Base-by-base conservation (phyloP, 37 sponge, comb jelly and placozoan species). In the Tethya wilhelma region DNA sequence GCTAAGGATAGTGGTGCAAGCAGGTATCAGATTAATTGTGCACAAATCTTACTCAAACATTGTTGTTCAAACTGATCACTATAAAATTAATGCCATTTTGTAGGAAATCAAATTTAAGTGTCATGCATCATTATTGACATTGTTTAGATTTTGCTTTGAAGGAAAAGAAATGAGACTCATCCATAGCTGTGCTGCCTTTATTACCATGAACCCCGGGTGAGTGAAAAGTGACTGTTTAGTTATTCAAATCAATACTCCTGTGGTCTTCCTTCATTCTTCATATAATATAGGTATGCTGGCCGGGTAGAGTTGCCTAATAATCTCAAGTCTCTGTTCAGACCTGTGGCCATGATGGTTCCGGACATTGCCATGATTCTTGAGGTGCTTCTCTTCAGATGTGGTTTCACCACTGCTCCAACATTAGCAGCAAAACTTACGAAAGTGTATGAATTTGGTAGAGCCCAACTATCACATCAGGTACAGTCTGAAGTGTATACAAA, bases 171-270 rank as follows among this genome's bases (percentile, higher is more conserved):
- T 90, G 30, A 69, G 73, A 44, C 69, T 94, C 36, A 43, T 64
- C 25, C 69, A 68, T 64, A 69, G 67, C 34, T 94, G 84, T 72
- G 90, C 83, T 20, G 73, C 76, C 67, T 94, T 90, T 73, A 82
- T 94, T 38, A 94, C 94, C 30, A 94, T 87, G 88, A 94, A 94
- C 69, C 88, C 87, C n/a, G 89, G 93, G 84, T 91, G 75, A 38
- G 83, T 17, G 42, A 60, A 60, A 25, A 26, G 26, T 7, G n/a
- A n/a, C n/a, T n/a, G n/a, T n/a, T n/a, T n/a, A n/a, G n/a, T n/a
- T n/a, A n/a, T n/a, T n/a, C n/a, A n/a, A n/a, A n/a, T n/a, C n/a
- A n/a, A n/a, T n/a, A n/a, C n/a, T n/a, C n/a, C n/a, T n/a, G n/a
- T n/a, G n/a, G n/a, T n/a, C n/a, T n/a, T n/a, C n/a, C 14, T 62